Evolutionary conservation across 53 echinoderm and acorn worm species (phyloP), one percentile per base, ranked within the genome.

Genomic region (Patiria pectinifera): DNA sequence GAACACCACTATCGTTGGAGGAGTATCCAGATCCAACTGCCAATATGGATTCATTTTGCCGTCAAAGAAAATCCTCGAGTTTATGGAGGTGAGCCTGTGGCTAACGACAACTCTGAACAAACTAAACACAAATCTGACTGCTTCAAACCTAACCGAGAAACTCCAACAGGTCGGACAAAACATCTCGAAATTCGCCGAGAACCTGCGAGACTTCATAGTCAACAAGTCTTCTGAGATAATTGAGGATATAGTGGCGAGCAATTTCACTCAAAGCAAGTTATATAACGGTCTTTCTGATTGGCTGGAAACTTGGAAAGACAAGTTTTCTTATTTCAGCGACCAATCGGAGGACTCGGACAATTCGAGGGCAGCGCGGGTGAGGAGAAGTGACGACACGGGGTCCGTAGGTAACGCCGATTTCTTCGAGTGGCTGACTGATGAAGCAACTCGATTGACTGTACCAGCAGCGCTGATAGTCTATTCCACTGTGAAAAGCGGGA

Each of bases 1-100:
- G 92, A 92, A 92, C 19, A 85, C 84, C 3, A 92, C 92, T 16
- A 71, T 92, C 60, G 74, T 92, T 85, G 92, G 92, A 21, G 92
- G 92, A 11, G 48, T 76, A 14, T 76, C 76, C n/a, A 59, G 9
- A 3, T 70, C 84, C 62, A 7, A 16, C 9, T 92, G 92, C 48
- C 62, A 76, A 19, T 62, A 48, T n/a, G 92, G 92, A 22, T 84
- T 71, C 48, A 59, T 85, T 24, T 58, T 92, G 15, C 92, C 92
- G 35, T 59, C 85, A 8, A 60, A 76, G 43, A 62, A 84, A 62
- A 74, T 49, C 18, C 76, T 76, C 26, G 4, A 61, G 10, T 85
- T 92, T 47, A 61, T 92, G 46, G 24, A 78, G 47, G 60, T 59
- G 6, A 92, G 92, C 59, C 59, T 92, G 11, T 11, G 77, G 14